Conservation (phyloP, 2,888 invertebrate genomes). For the Latrodectus elegans region DNA sequence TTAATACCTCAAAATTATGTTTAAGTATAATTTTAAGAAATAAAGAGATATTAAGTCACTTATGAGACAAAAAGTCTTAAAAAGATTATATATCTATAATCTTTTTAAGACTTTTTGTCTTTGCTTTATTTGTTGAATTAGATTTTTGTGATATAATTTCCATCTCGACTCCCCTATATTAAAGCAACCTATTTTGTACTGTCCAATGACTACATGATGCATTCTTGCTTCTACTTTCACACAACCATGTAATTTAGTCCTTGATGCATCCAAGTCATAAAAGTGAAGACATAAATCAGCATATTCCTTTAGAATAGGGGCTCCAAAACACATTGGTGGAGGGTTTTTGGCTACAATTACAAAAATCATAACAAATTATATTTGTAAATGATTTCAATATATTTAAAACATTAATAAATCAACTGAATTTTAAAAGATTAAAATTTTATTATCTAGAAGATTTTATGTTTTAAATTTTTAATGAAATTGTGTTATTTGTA, state of each 20-base stretch:
- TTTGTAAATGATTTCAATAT: not conserved
- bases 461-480: too few species aligned
- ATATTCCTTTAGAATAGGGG: slow-evolving; percentile 74
- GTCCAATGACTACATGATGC: slow-evolving; percentile 72
- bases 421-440: too few species aligned
- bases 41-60: not conserved
- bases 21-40: not conserved
- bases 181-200: slow-evolving; percentile 75
- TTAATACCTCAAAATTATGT: not conserved
- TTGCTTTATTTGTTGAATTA: slow-evolving; percentile 25
- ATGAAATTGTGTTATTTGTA: too few species aligned
- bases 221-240: slow-evolving; percentile 73
- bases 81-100: not conserved
- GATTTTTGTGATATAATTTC: slow-evolving; percentile 33
- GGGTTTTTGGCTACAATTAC: slow-evolving; percentile 72
- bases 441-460: too few species aligned
- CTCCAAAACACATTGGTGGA: slow-evolving; percentile 75
- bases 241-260: slow-evolving; percentile 74
- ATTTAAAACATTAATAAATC: too few species aligned
- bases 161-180: slow-evolving; percentile 69
- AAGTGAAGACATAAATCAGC: slow-evolving; percentile 74
- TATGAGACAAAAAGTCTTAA: too few species aligned
- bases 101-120: not conserved
- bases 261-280: slow-evolving; percentile 73
- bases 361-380: not conserved